A percentile compares a stretch with the other conserved stretches of the same genome.
phyloP scores from a whole-genome alignment of 2,113 vertebrate genomes.

The Chroicocephalus ridibundus region DNA sequence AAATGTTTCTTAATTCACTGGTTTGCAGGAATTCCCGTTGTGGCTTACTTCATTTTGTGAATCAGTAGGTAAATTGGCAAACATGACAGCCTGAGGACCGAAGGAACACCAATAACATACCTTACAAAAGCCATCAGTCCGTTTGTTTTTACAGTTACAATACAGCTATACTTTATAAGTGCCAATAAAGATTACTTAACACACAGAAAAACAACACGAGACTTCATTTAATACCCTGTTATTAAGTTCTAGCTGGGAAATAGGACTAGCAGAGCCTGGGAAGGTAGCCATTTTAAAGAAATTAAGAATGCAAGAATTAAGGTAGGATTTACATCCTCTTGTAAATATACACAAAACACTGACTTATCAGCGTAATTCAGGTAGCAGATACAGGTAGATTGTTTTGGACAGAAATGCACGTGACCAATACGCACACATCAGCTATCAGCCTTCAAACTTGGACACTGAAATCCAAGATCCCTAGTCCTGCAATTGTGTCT shows the following conservation, averaged over 20 bases:
- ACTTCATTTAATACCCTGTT: background rate
- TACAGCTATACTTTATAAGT: background rate
- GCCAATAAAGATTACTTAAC: background rate
- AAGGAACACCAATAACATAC: background rate
- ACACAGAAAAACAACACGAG: background rate
- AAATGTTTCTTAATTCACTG: background rate
- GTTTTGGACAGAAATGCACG: background rate
- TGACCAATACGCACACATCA: background rate
- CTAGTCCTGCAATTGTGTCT: background rate
- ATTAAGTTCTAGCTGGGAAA: background rate
- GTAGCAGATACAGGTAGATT: fast-evolving
- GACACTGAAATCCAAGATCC: background rate
- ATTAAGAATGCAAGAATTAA: background rate
- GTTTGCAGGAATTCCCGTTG: background rate
- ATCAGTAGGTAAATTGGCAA: background rate
- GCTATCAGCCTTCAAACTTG: background rate
- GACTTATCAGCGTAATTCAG: background rate
- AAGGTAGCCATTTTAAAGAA: background rate
- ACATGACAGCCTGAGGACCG: background rate
- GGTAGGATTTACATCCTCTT: background rate
- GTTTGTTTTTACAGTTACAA: background rate
- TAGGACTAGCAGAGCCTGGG: background rate
- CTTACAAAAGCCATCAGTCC: background rate
- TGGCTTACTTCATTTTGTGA: background rate
- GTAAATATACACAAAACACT: background rate